Evolutionary conservation across 2,797 vertebrate species (phyloP), one percentile per base, ranked within the genome.

Genomic region (Molossus alvarezi): DNA sequence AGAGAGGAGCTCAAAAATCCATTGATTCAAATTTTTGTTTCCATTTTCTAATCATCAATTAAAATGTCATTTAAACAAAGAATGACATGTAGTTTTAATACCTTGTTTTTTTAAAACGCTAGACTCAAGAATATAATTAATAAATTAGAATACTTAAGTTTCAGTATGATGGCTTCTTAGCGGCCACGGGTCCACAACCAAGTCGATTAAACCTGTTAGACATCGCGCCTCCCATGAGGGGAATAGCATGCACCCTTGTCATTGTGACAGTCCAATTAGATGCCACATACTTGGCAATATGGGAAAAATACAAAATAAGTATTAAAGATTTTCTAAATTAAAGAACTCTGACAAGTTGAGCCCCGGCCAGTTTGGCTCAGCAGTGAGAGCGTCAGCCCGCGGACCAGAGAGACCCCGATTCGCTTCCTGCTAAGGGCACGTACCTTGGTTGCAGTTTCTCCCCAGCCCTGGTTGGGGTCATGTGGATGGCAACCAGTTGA

Each of bases 51-150:
- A 67, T 20, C 21, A 12, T 10, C 72, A 62, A 79, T 58, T 87
- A 17, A 72, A 73, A 64, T 83, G 86, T 94, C 75, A 87, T 33
- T 96, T 51, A 87, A 95, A 79, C 13, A 58, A 60, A 81, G 29
- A 96, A 90, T 85, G 27, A 84, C 53, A 62, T 60, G 73, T 2
- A 62, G 21, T 53, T 94, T 92, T 81, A 80, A 80, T 76, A 73
- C 5, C 6, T 88, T 0, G 15, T 23, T 14, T 75, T 75, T 80
- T 87, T 75, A 53, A 48, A 72, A 86, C 71, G 18, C 29, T 85
- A 77, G 41, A 94, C 62, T 41, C 12, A 89, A 94, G 60, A 64
- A 48, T 58, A 73, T 29, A 77, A 27, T 64, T 29, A 88, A 71
- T 76, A 81, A 48, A 80, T 79, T 2, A 91, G 67, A 85, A 92